phyloP scores from a whole-genome alignment of 1,140 invertebrate species.

The Heliconius hewitsoni region DNA sequence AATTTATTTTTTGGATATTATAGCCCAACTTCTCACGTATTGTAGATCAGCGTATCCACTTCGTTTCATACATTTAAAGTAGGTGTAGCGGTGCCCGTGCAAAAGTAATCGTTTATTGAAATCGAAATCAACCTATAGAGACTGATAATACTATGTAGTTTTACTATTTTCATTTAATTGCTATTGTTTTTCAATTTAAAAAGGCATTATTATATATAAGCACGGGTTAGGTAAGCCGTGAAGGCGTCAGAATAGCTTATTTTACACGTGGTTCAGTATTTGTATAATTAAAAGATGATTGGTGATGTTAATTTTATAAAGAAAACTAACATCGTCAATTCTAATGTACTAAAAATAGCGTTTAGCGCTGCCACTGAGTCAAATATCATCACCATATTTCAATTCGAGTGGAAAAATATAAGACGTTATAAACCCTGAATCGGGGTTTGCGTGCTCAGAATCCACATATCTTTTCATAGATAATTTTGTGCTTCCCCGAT shows the following conservation, averaged over 20 bases:
- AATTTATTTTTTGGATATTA: not conserved
- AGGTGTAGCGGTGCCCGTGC: slow-evolving; percentile 50
- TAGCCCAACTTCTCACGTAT: not conserved
- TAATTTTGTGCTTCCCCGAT: slow-evolving; percentile 31
- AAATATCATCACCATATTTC: too few species aligned
- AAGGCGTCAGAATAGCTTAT: too few species aligned
- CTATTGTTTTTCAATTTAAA: too few species aligned
- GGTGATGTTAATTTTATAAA: too few species aligned
- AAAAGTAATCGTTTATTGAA: slow-evolving; percentile 73
- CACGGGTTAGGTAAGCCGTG: too few species aligned
- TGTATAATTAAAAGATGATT: too few species aligned
- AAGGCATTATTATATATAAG: too few species aligned
- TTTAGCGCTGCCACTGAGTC: too few species aligned
- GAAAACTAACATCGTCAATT: too few species aligned
- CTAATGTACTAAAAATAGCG: too few species aligned
- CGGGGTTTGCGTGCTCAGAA: slow-evolving; percentile 26
- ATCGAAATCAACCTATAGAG: slow-evolving; percentile 54
- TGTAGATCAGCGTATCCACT: not conserved
- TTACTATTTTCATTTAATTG: not conserved
- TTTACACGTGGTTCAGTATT: too few species aligned
- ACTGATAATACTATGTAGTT: not conserved
- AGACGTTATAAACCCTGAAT: slow-evolving; percentile 15
- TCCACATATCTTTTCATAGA: slow-evolving; percentile 38
- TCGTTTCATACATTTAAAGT: slow-evolving; percentile 49
- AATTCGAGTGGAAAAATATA: not conserved